Base-by-base conservation (phyloP, 1,140 invertebrate species). In the Delia radicum region DNA sequence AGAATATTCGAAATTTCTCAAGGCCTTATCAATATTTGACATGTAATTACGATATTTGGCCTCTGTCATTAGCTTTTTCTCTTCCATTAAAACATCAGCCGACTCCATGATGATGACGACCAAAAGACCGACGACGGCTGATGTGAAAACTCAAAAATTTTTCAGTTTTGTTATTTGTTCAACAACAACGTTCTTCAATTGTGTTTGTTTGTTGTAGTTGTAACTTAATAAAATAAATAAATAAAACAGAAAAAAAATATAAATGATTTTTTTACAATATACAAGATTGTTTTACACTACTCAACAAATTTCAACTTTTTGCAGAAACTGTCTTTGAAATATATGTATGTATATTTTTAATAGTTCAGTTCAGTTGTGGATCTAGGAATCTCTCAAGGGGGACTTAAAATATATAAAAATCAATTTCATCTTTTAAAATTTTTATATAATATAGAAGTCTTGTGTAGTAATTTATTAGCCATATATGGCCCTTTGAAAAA, bases 1-100 rank as follows among this genome's bases (percentile, higher is more conserved):
- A 24, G 95, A 96, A 80, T 94, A 95, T 82, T 98, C 96, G 89
- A 98, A 98, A 87, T 91, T 94, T 82, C 95, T 96, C 27, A 98
- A 87, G 42, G 94, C 94, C 87, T 96, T 97, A 81, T 98, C 96
- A 48, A 98, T 91, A 48, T 92, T 90, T 62, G 91, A 90, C 55
- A 94, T 93, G 87, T 95, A 92, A 87, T 91, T 89, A 79, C 92
- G 89, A 86, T 94, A 95, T 85, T 95, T 95, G 6, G 92, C 89
- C 85, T 94, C 93, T 78, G 91, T 91, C 89, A 93, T 90, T 8
- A 93, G 87, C 78, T 93, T 92, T 81, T 90, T 92, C 81, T 93
- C 92, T 82, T 93, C 92, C 77, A 83, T 78, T 61, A 84, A 77
- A 46, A 79, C 79, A 77, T 85, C 84, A 74, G 85, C 83, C 48